A percentile compares a stretch with the other conserved stretches of the same genome.
Conservation (phyloP, 2,888 invertebrate species). For the Scelioninae gen. 1 region DNA sequence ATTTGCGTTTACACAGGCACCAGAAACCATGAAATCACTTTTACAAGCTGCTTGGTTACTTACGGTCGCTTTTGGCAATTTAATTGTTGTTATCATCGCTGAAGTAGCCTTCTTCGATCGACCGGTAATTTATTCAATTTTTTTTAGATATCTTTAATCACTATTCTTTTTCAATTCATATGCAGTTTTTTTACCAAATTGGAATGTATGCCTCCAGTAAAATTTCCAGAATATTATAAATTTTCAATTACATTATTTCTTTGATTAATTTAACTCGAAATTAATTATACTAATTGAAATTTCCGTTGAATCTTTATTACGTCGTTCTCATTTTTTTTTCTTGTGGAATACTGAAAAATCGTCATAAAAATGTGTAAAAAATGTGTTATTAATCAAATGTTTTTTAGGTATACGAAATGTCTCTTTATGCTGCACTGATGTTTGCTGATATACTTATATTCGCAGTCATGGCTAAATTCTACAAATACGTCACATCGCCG, state of each 20-base stretch:
- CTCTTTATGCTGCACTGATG: constrained; percentile 95
- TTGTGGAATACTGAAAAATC: too few relatives aligned
- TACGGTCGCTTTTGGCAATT: constrained; percentile 96
- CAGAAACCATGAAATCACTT: constrained; percentile 96
- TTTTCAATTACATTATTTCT: too few relatives aligned
- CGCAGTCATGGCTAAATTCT: constrained; percentile 90
- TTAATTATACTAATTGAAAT: too few relatives aligned
- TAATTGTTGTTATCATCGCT: constrained; percentile 95
- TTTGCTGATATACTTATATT: constrained; percentile 92
- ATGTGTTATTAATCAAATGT: too few relatives aligned
- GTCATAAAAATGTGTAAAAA: too few relatives aligned
- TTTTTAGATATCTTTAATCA: not conserved
- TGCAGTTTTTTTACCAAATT: too few relatives aligned
- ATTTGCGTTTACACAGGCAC: constrained; percentile 98
- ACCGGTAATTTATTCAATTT: constrained; percentile 86
- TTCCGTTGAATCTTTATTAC: too few relatives aligned
- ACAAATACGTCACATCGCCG: constrained; percentile 87
- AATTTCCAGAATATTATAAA: too few relatives aligned
- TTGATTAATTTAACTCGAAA: too few relatives aligned
- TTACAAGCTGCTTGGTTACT: constrained; percentile 96
- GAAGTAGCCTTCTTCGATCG: constrained; percentile 90
- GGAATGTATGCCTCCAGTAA: too few relatives aligned
- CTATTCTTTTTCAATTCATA: too few relatives aligned
- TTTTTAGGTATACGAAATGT: constrained; percentile 92
- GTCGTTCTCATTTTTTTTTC: too few relatives aligned